Base-by-base conservation (phyloP, 2,113 vertebrate species). In the Ovibos moschatus region DNA sequence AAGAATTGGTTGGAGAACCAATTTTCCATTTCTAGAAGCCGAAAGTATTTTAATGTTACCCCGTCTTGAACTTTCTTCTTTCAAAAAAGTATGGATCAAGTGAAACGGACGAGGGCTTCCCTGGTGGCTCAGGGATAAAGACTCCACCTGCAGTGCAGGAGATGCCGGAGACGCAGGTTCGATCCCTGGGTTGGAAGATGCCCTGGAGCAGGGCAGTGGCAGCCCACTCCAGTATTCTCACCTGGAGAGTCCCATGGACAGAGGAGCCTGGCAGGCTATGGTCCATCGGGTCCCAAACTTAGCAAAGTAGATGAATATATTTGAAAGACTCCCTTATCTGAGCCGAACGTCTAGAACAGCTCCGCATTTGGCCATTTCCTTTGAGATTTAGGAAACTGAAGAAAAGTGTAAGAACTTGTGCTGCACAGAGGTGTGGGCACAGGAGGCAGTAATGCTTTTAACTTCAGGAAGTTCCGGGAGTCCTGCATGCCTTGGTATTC, bases 1-100 rank as follows among this genome's bases (percentile, higher is more conserved):
- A 79, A 82, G 76, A 92, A 58, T 96, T 95, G 58, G 58, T 74
- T 74, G 53, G 47, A 58, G 81, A 91, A 85, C n/a, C n/a, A 88
- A 9, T 90, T 55, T 55, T 93, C 15, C 3, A 86, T 74, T 84
- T 91, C 21, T 78, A 84, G 47, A 92, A 85, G 23, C 27, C 64
- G 9, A 45, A 94, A 76, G 19, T 82, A 85, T 92, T 89, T 71
- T 90, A 87, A 85, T 33, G 15, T 76, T 47, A 71, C 15, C 11
- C 27, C 27, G 0, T 60, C 43, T 67, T 84, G 45, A 93, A 60
- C 47, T 36, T 90, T 33, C 53, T 93, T 85, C 62, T 86, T 74
- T 58, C 14, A 67, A 79, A 94, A 84, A 57, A 71, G 33, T 83
- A 9, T 53, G 79, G 76, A 9, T 27, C 21, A 74, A 25, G n/a